Evolutionary conservation across 2,888 invertebrate species (phyloP), one percentile per base, ranked within the genome.

Genomic region (Dryomyza anilis): DNA sequence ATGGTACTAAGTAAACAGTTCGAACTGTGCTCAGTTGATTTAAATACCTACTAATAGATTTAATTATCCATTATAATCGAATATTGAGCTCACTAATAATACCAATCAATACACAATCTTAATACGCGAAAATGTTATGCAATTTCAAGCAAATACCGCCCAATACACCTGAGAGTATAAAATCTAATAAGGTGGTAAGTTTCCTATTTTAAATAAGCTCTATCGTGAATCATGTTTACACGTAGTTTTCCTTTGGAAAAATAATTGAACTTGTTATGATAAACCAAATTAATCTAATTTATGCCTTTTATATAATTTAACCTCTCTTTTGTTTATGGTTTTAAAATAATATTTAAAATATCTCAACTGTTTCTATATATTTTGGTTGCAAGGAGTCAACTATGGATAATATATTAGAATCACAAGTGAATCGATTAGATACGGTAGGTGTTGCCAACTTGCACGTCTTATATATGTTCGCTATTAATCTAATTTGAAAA

Each of bases 141-240:
- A 74, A 73, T 75, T 77, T 73, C 74, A 78, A 79, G 79, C 79
- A 79, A 77, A 77, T 75, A 72, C 77, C 78, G 60, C 74, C 75
- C 48, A 74, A 67, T 68, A 68, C 76, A 61, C 72, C 70, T 63
- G 61, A 61, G 10, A 61, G 39, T 39, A 21, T 14, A 16, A 25
- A 25, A n/a, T 53, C 53, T 19, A 53, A 5, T 2, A 53, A 52
- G 29, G 14, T 53, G 52, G 61, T 61, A 61, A 53, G 53, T 29
- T 23, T 5, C 7, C 19, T 33, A 27, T 25, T n/a, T 14, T 29
- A 14, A 50, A 23, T 57, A 1, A 43, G 10, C 2, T 16, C 2
- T n/a, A n/a, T n/a, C n/a, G n/a, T n/a, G n/a, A n/a, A n/a, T n/a
- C n/a, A n/a, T n/a, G n/a, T n/a, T n/a, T n/a, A n/a, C n/a, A n/a